Evolutionary conservation across 2,797 vertebrate species (phyloP).

Genomic region (Tokudaia muenninki): DNA sequence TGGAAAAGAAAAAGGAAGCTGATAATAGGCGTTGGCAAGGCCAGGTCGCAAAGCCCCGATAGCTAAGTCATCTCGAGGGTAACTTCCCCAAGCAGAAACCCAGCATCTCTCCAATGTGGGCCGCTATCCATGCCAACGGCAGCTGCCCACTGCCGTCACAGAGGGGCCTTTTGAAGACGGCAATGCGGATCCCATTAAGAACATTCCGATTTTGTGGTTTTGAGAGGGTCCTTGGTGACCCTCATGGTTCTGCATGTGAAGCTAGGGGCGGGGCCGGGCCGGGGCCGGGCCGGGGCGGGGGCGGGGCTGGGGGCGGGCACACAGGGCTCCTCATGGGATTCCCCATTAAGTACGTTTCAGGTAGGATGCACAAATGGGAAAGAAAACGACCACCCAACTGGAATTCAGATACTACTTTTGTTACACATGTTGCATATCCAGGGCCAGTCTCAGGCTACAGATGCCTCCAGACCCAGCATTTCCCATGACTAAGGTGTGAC

Average conservation of each 20-base stretch:
- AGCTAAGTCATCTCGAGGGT: background rate
- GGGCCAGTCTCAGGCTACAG: accelerated
- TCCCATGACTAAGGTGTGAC: accelerated
- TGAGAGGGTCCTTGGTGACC: background rate
- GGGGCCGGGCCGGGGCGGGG: too few relatives aligned
- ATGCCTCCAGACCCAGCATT: background rate
- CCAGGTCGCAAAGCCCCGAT: background rate
- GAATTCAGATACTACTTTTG: background rate
- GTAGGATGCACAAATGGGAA: background rate
- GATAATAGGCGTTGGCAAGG: background rate
- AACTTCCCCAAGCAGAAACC: background rate
- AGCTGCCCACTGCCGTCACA: background rate
- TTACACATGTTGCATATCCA: too few relatives aligned
- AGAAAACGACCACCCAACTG: background rate
- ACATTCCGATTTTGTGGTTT: background rate
- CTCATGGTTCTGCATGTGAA: background rate
- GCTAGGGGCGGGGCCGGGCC: accelerated
- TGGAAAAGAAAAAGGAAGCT: background rate
- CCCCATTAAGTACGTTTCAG: background rate
- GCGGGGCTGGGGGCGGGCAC: too few relatives aligned
- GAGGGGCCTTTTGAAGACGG: background rate
- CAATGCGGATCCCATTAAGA: background rate
- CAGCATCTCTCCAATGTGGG: background rate
- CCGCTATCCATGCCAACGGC: background rate
- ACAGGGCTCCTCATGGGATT: background rate